phyloP scores from a whole-genome alignment of 2,888 invertebrate species.

The Netelia virgata region DNA sequence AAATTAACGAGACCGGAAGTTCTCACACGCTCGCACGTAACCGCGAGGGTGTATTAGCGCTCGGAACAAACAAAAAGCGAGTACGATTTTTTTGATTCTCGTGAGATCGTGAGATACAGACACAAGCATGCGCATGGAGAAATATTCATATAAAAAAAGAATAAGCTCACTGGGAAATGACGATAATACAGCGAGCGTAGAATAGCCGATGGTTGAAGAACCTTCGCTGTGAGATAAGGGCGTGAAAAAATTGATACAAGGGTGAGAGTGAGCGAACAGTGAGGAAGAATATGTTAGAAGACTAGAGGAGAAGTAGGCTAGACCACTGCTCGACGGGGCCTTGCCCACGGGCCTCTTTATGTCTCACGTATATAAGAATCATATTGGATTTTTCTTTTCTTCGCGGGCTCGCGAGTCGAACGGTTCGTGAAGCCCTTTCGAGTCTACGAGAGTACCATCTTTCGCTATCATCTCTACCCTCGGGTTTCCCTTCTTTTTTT shows the following conservation, averaged over 20 bases:
- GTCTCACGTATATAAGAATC: conserved; percentile 75
- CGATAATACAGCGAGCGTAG: conserved; percentile 53
- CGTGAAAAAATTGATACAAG: neutral
- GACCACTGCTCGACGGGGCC: conserved; percentile 75
- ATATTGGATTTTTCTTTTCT: conserved; percentile 79
- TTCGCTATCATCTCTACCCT: conserved; percentile 23
- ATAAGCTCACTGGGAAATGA: conserved; percentile 51
- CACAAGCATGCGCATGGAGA: neutral
- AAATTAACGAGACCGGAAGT: conserved; percentile 55
- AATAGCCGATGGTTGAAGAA: conserved; percentile 26
- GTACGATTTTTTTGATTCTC: conserved; percentile 34
- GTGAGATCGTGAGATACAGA: conserved; percentile 3
- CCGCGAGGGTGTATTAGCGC: conserved; percentile 9
- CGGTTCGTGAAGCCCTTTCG: conserved; percentile 57
- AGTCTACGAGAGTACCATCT: conserved; percentile 45
- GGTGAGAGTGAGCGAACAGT: conserved; percentile 23
- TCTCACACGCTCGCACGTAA: conserved; percentile 41
- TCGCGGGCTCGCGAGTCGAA: conserved; percentile 62
- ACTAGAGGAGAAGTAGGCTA: conserved; percentile 48
- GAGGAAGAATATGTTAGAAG: conserved; percentile 6
- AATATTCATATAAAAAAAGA: neutral
- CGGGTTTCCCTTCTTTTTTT: conserved; percentile 6
- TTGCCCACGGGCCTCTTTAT: conserved; percentile 77
- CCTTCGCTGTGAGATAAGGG: neutral
- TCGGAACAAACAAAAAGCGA: neutral